Percentiles rank a stretch among this genome's conserved stretches.
These are phyloP conservation scores for Vanacampus margaritifer DNA, from an alignment of 2,113 vertebrate genomes.

Conservation along the genomic window DNA sequence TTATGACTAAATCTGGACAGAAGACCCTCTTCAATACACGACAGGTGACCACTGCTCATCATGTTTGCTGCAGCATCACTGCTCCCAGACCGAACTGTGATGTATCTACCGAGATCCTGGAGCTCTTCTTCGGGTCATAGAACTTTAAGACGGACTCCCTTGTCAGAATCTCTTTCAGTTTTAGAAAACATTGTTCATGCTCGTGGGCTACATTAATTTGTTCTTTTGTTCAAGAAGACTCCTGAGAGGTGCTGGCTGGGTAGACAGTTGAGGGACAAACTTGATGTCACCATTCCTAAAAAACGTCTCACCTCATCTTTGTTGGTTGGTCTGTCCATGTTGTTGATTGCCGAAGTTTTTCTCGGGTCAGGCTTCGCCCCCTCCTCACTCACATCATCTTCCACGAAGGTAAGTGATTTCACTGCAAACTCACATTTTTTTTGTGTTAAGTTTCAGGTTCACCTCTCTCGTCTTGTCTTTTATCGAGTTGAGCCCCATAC, in stretches of 20 bases:
- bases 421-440: background rate
- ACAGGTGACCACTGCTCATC: background rate
- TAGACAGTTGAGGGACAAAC: background rate
- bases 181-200: background rate
- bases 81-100: background rate
- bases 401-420: slow-evolving; percentile 2
- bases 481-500: background rate
- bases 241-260: background rate
- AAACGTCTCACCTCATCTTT: background rate
- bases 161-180: slow-evolving; percentile 3
- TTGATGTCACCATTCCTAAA: background rate
- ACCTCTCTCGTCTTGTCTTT: too few relatives aligned
- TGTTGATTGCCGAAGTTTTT: background rate
- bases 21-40: too few relatives aligned
- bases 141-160: background rate
- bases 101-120: too few relatives aligned
- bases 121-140: too few relatives aligned
- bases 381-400: background rate
- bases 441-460: background rate
- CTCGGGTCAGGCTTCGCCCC: slow-evolving; percentile 2
- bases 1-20: too few relatives aligned
- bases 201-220: background rate
- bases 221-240: background rate
- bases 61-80: background rate
- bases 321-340: background rate